Base-by-base conservation (phyloP, 2,113 vertebrate species). In the Saguinus imperator region DNA sequence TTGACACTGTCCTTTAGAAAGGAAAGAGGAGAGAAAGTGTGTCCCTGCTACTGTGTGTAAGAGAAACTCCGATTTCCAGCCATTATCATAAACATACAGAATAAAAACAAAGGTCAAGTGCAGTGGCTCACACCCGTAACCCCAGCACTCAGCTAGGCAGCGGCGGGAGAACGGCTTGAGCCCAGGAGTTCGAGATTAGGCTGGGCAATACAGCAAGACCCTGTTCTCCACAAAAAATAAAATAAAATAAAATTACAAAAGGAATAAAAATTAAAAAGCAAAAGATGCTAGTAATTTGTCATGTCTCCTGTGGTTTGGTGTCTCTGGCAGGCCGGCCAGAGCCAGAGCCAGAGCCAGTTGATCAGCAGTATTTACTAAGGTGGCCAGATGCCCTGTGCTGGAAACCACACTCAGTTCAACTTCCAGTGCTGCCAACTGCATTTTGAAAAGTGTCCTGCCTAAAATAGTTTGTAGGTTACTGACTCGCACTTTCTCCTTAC, bases 1-100 rank as follows among this genome's bases (percentile, higher is more conserved):
- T 96, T 94, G 94, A 87, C 57, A 77, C 57, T 90, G 86, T 82
- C 91, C 89, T 97, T 96, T 81, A 91, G 58, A 83, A 95, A 95
- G 85, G 94, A 81, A 84, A 81, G 84, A 88, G 17, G 70, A 43
- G 43, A 94, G 73, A 90, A 80, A 80, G 12, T 40, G n/a, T 72
- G 55, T 66, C 68, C 61, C 11, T 48, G 76, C 73, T 70, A 64
- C 52, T 61, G 57, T 57, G 21, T 55, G 8, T 45, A 94, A 80
- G 32, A 95, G 80, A 89, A 90, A 79, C 57, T 58, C n/a, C 76
- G 8, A 13, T 55, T 85, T 57, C 77, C 35, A 43, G 77, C 21
- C 40, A 25, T 37, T 48, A 20, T 37, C 35, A 43, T 52, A 52
- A 52, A 16, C 52, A 52, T 2, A 37, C 79, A 85, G 52, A 89